phyloP scores from a whole-genome alignment of 2,888 invertebrate genomes.

The Brachynemurus nebulosus region DNA sequence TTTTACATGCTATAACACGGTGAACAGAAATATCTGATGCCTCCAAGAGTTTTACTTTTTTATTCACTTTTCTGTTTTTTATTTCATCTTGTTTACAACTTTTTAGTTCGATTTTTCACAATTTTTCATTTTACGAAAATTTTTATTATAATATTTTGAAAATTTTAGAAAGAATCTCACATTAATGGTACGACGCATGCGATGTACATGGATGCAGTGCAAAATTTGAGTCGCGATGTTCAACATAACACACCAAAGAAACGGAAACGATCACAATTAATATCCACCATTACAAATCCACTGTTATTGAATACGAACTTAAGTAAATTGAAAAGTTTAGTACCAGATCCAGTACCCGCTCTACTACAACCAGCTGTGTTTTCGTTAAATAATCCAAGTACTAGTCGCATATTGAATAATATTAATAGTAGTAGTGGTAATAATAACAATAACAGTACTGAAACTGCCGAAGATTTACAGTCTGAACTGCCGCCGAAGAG shows the following conservation, averaged over 20 bases:
- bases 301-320: not conserved
- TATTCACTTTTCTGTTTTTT: no score
- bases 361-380: not conserved
- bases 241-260: not conserved
- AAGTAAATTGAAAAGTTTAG: not conserved
- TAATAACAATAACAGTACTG: no score
- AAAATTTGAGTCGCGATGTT: not conserved
- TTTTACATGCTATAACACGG: no score
- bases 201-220: not conserved
- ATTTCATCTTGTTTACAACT: no score
- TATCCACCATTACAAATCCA: not conserved
- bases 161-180: constrained; percentile 1
- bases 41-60: no score
- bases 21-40: no score
- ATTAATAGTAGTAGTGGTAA: not conserved
- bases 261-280: not conserved
- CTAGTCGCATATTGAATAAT: not conserved
- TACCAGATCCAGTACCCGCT: not conserved
- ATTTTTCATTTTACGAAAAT: no score
- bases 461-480: constrained; percentile 2
- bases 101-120: no score
- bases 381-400: not conserved
- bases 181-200: not conserved
- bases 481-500: not conserved
- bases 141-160: no score